phyloP scores from a whole-genome alignment of 1,140 invertebrate genomes.

The Lordiphosa collinella region DNA sequence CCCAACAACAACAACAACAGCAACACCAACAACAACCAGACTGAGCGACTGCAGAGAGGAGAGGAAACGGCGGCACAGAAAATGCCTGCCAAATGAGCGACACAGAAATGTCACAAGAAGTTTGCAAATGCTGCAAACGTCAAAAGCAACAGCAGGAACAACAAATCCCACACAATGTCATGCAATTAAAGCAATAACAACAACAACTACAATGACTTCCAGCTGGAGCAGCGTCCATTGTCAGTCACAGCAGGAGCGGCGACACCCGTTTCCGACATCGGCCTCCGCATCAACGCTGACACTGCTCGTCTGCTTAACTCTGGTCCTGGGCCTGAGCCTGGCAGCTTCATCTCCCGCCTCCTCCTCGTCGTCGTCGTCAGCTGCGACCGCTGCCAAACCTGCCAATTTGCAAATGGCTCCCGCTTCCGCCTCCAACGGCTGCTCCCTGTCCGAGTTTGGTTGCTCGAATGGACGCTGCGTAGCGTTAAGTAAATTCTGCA shows the following conservation, averaged over 20 bases:
- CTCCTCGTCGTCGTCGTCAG: slow-evolving; percentile 20
- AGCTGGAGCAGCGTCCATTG: slow-evolving; percentile 44
- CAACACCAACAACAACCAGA: slow-evolving; percentile 39
- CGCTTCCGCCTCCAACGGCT: slow-evolving; percentile 66
- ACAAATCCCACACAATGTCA: slow-evolving; percentile 53
- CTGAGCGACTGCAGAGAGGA: slow-evolving; percentile 34
- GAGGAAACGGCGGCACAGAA: background rate
- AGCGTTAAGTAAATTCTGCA: slow-evolving; percentile 89
- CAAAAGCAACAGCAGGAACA: slow-evolving; percentile 29
- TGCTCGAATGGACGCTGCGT: slow-evolving; percentile 90
- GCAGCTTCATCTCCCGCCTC: slow-evolving; percentile 31
- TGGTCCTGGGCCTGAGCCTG: slow-evolving; percentile 24
- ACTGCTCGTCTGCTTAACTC: slow-evolving; percentile 30
- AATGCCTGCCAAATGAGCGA: slow-evolving; percentile 49
- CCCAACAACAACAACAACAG: slow-evolving; percentile 34
- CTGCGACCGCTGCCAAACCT: slow-evolving; percentile 35
- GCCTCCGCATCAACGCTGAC: slow-evolving; percentile 23
- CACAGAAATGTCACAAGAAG: slow-evolving; percentile 55
- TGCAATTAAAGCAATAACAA: slow-evolving; percentile 62
- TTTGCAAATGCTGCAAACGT: slow-evolving; percentile 51
- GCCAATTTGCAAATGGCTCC: slow-evolving; percentile 48
- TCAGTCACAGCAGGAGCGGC: slow-evolving; percentile 40
- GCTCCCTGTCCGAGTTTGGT: slow-evolving; percentile 88
- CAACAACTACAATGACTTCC: slow-evolving; percentile 46
- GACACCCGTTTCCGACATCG: slow-evolving; percentile 41